Evolutionary conservation across 2,888 invertebrate species (phyloP), one percentile per base, ranked within the genome.

Genomic region (Stenoptilia bipunctidactyla): DNA sequence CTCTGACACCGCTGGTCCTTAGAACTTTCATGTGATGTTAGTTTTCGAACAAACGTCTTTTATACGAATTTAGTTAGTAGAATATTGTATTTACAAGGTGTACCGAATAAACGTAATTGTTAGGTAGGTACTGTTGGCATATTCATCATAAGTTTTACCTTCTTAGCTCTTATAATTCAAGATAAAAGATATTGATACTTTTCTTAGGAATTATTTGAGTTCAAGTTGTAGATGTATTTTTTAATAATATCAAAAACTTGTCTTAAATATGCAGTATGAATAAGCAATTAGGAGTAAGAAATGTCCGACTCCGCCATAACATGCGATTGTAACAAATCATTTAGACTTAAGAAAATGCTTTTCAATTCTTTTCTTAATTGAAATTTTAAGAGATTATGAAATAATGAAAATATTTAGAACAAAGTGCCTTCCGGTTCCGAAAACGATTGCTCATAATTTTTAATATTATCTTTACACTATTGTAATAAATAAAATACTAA

Each of bases 301-400:
- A 58, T 52, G 42, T 49, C 59, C 59, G 61, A 75, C 74, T 82
- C 80, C 82, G 82, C 82, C 82, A 82, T 83, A 82, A 75, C 64
- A 72, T 61, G 67, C 61, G 45, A 47, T 47, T 39, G 30, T 46
- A 44, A 49, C 46, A 50, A 48, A 49, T 43, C 45, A 40, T 46
- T 40, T 40, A 30, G 30, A n/a, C 2, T 8, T 30, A 30, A 30
- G 30, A 30, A n/a, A n/a, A 9, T n/a, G 10, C 12, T 30, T 8
- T 10, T 3, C 3, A 30, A 30, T 30, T 30, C 12, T 30, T 8
- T 30, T 5, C 20, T 20, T 5, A 5, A 20, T 20, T 20, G 20
- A 20, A 20, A 30, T 30, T 12, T 30, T 8, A 3, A n/a, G n/a
- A 30, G 30, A 30, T 30, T n/a, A n/a, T 8, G 4, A 30, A 30